These are phyloP conservation scores for Callosobruchus maculatus DNA, from an alignment of 2,888 invertebrate species.

Conservation along the genomic window DNA sequence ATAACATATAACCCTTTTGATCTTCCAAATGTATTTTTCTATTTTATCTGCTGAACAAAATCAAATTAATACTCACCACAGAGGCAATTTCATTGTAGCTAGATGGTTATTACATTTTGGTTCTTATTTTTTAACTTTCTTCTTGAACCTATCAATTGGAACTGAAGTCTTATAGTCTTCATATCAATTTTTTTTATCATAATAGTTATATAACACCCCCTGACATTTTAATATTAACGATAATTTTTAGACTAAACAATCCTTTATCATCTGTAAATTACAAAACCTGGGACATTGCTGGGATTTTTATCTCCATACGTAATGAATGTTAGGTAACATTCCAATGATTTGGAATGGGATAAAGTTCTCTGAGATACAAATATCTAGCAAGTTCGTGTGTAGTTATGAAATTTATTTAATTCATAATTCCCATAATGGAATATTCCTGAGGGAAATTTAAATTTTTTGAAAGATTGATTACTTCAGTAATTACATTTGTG, in stretches of 20 bases:
- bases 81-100: background rate
- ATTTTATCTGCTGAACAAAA: background rate
- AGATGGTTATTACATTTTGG: background rate
- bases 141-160: background rate
- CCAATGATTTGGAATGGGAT: background rate
- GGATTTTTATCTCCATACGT: background rate
- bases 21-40: background rate
- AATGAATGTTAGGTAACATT: constrained; percentile 12
- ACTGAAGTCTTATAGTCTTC: background rate
- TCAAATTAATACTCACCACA: background rate
- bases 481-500: no score
- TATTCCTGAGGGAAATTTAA: no score
- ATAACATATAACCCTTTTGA: background rate
- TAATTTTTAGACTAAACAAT: background rate
- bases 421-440: background rate
- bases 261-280: background rate
- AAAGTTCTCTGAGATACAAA: background rate
- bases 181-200: background rate
- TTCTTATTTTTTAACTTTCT: background rate
- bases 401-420: background rate
- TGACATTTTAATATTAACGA: background rate
- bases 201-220: background rate
- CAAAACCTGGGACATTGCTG: background rate
- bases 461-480: no score
- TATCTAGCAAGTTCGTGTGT: background rate